phyloP scores from a whole-genome alignment of 2,113 vertebrate genomes.

The Callorhinus ursinus region DNA sequence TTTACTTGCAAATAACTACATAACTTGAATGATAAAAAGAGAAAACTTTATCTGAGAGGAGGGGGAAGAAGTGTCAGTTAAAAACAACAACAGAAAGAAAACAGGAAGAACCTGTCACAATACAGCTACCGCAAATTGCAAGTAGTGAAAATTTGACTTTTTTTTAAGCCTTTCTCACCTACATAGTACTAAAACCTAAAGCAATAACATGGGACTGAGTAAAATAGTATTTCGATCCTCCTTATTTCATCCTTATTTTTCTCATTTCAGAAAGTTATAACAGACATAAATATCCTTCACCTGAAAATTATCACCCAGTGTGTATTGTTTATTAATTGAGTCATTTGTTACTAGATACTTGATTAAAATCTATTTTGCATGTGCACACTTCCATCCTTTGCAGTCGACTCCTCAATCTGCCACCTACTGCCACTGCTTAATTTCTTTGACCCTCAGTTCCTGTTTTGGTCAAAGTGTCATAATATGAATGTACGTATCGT shows the following conservation, averaged over 20 bases:
- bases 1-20: slow-evolving; percentile 56
- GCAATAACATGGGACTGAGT: not conserved
- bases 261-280: slow-evolving; percentile 53
- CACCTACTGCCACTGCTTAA: not conserved
- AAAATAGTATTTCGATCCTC: not conserved
- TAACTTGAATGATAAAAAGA: slow-evolving; percentile 26
- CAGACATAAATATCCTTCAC: not conserved
- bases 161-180: not conserved
- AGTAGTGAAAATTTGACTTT: slow-evolving; percentile 16
- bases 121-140: slow-evolving; percentile 3
- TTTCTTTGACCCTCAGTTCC: not conserved
- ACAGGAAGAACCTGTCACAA: not conserved
- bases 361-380: slow-evolving; percentile 1
- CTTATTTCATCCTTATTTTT: not conserved
- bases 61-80: not conserved
- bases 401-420: not conserved
- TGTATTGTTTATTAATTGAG: slow-evolving; percentile 27
- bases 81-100: slow-evolving; percentile 49
- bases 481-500: not conserved
- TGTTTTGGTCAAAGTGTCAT: not conserved
- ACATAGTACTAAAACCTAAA: slow-evolving; percentile 4
- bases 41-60: slow-evolving; percentile 24
- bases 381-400: not conserved
- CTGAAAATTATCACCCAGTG: not conserved
- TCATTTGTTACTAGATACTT: slow-evolving; percentile 27